Percentiles rank a stretch among this genome's conserved stretches.
These are phyloP conservation scores for Spheniscus humboldti DNA, from an alignment of 2,797 vertebrate species.

Conservation along the genomic window DNA sequence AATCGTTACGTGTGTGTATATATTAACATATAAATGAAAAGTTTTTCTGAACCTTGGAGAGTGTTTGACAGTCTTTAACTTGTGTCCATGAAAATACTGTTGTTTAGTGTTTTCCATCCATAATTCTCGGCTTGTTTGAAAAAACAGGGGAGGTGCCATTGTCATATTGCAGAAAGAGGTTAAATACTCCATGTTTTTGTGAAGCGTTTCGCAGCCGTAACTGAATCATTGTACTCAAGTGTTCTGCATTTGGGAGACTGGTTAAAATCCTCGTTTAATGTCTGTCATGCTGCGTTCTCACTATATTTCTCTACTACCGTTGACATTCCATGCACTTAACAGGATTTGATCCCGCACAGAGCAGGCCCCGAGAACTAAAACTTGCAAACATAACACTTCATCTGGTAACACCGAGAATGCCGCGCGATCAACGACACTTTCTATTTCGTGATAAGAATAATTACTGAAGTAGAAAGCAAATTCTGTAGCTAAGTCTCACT, in stretches of 20 bases:
- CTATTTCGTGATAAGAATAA: background rate
- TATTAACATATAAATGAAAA: background rate
- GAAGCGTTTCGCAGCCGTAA: background rate
- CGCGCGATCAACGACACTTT: accelerated
- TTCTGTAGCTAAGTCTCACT: background rate
- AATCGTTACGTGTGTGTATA: background rate
- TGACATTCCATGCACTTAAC: background rate
- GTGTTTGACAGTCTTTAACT: background rate
- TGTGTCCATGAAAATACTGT: background rate
- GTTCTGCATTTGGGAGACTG: background rate
- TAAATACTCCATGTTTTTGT: accelerated
- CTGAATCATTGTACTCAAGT: background rate
- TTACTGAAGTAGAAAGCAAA: background rate
- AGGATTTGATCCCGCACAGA: background rate
- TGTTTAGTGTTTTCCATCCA: background rate
- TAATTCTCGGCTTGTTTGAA: background rate
- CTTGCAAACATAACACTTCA: background rate
- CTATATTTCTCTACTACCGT: accelerated
- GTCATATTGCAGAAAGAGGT: background rate
- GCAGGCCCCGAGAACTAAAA: background rate
- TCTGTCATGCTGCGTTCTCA: background rate
- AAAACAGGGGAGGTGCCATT: background rate
- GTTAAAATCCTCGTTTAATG: background rate
- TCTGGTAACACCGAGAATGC: background rate
- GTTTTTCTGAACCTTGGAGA: background rate